Conservation (phyloP, 2,797 vertebrate species). For the Enteromius unitaeniatus region DNA sequence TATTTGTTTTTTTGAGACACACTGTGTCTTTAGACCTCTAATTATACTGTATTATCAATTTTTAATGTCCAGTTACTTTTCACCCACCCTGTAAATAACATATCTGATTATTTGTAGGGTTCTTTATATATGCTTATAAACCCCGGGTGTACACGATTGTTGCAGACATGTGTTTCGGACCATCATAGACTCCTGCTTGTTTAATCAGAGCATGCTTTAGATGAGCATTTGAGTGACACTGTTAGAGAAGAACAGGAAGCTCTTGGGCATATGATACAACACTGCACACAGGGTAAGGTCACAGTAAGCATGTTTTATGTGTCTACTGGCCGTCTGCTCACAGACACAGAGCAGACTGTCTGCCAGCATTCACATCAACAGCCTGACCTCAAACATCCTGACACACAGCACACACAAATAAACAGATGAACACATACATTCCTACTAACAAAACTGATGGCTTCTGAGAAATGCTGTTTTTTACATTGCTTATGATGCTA, state of each 20-base stretch:
- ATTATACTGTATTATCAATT: too few relatives aligned
- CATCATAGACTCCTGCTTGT: neutral
- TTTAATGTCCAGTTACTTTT: too few relatives aligned
- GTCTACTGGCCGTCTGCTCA: neutral
- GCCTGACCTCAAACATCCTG: neutral
- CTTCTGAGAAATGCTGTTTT: neutral
- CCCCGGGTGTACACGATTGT: too few relatives aligned
- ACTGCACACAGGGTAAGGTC: neutral
- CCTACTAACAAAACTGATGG: neutral
- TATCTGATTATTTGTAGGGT: too few relatives aligned
- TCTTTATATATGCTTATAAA: too few relatives aligned
- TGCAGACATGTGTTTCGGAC: too few relatives aligned
- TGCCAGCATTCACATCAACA: constrained; percentile 10
- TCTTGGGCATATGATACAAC: neutral
- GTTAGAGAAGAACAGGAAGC: neutral
- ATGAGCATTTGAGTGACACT: neutral
- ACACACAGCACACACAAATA: constrained; percentile 19
- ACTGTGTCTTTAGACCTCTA: too few relatives aligned
- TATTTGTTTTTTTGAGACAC: too few relatives aligned
- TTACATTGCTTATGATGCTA: neutral
- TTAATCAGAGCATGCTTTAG: neutral
- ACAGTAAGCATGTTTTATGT: neutral
- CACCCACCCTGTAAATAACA: too few relatives aligned
- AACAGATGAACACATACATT: neutral
- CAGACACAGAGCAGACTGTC: neutral